Evolutionary conservation across 2,888 invertebrate genomes (phyloP), one percentile per base, ranked within the genome.

Genomic region (Timandra comae): DNA sequence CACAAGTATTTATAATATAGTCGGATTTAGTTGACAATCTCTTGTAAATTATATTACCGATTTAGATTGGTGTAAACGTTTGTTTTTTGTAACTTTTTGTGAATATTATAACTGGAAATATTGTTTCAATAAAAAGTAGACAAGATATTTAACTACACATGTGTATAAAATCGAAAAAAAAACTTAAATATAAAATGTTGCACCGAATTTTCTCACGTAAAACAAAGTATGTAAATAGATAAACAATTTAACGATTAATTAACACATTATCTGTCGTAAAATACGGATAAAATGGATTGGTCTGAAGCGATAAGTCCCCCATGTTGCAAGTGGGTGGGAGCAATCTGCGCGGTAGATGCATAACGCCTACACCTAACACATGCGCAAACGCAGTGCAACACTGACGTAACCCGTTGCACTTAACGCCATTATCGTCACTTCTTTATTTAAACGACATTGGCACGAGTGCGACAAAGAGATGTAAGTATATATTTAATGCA

Each of bases 341-440:
- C 46, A 40, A 43, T 41, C 43, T 44, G 46, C 38, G 38, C 41
- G 41, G 42, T 43, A 44, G 49, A 45, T 42, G 45, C 41, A 42
- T 33, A 36, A 45, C 58, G 55, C 60, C 57, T 53, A 46, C 53
- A 50, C 49, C 43, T 16, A 16, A 52, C 49, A 43, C 55, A 36
- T 49, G 37, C 37, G 38, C 49, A 46, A 51, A 40, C 52, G 38
- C 43, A 34, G 32, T 61, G 63, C 64, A 60, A 24, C 38, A 43
- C 52, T 73, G 68, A 71, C 64, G 70, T 68, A 62, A 70, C 52
- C 39, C 36, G 42, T 46, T 69, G 62, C 68, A 66, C 56, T 52
- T 52, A 53, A 50, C 64, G 51, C 43, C 50, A 57, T 56, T 44
- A 35, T 36, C 43, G 41, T 49, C 49, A 47, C 41, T 50, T 39